These are phyloP conservation scores for Bombylius major DNA, from an alignment of 2,888 invertebrate species.

Conservation along the genomic window DNA sequence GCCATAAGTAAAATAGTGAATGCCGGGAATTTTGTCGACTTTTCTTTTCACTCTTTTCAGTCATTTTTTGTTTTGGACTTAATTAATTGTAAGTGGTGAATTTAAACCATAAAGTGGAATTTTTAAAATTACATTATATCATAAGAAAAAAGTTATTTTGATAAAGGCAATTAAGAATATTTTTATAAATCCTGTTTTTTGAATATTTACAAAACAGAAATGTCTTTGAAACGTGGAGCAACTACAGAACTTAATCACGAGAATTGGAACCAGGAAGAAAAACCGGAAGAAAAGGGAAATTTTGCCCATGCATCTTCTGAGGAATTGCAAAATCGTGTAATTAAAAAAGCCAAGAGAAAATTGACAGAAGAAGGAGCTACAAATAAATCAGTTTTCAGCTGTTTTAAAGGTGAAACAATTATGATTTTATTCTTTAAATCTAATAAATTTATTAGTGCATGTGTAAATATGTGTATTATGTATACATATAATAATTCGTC, in stretches of 20 bases:
- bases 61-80: no score
- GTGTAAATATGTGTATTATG: background rate
- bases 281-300: constrained; percentile 59
- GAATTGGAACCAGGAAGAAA: constrained; percentile 74
- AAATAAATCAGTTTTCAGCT: constrained; percentile 50
- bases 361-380: constrained; percentile 7
- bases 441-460: background rate
- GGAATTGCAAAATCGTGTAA: constrained; percentile 59
- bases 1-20: no score
- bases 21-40: no score
- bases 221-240: constrained; percentile 65
- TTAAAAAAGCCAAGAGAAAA: constrained; percentile 58
- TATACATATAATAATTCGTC: no score
- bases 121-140: no score
- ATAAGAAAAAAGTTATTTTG: no score
- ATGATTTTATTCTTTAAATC: background rate
- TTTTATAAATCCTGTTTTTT: no score
- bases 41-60: no score
- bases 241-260: constrained; percentile 65
- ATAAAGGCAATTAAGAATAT: no score
- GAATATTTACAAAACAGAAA: constrained; percentile 22
- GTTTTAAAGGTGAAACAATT: constrained; percentile 43
- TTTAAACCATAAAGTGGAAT: no score
- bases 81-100: no score
- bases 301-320: constrained; percentile 57